Percentiles rank a stretch among this genome's conserved stretches.
phyloP scores from a whole-genome alignment of 2,888 invertebrate genomes.

The Hypsopygia costalis region DNA sequence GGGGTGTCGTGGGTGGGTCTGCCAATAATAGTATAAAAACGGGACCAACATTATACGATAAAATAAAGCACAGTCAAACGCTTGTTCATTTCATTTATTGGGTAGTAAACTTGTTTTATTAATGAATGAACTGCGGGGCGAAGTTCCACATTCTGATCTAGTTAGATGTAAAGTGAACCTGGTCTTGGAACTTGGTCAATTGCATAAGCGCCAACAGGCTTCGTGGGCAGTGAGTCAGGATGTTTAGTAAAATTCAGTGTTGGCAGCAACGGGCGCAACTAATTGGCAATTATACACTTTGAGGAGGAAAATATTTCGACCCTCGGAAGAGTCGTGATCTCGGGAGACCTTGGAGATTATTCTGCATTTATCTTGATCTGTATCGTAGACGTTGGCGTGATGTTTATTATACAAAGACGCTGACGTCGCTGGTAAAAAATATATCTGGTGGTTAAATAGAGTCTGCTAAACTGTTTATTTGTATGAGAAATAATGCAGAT shows the following conservation, averaged over 20 bases:
- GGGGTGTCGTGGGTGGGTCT: neutral
- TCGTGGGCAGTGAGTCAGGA: slow-evolving; percentile 44
- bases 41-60: slow-evolving; percentile 1
- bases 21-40: slow-evolving; percentile 2
- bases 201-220: slow-evolving; percentile 61
- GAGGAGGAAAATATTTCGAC: slow-evolving; percentile 26
- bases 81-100: slow-evolving; percentile 1
- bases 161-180: slow-evolving; percentile 21
- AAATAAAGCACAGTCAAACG: slow-evolving; percentile 2
- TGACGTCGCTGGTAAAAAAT: too few species aligned
- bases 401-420: slow-evolving; percentile 4
- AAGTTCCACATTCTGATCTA: slow-evolving; percentile 17
- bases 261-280: slow-evolving; percentile 49
- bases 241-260: slow-evolving; percentile 49
- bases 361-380: slow-evolving; percentile 22
- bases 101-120: slow-evolving; percentile 7
- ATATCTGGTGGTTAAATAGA: too few species aligned
- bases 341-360: slow-evolving; percentile 25
- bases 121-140: slow-evolving; percentile 19
- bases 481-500: too few species aligned
- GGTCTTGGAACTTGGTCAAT: slow-evolving; percentile 51
- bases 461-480: too few species aligned
- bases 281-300: slow-evolving; percentile 51
- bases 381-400: slow-evolving; percentile 10
- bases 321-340: slow-evolving; percentile 22